Conservation (phyloP, 2,888 invertebrate species). For the Cryptocephalus primarius region DNA sequence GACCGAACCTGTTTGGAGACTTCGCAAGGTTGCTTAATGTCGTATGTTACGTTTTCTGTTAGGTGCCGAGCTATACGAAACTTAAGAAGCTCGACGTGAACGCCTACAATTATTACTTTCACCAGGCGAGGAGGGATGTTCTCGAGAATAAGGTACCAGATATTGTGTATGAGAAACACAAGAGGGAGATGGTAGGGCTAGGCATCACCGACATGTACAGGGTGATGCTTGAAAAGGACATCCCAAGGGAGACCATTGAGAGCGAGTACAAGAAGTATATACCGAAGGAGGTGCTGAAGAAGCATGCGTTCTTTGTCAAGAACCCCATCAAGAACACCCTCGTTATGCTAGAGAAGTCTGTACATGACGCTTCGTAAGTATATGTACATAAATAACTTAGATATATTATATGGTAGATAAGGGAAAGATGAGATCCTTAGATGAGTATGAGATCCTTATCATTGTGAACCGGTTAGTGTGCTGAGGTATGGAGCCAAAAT, state of each 20-base stretch:
- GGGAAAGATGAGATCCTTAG: too few species aligned
- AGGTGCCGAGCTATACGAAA: constrained; percentile 47
- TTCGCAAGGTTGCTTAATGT: too few species aligned
- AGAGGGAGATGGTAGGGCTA: constrained; percentile 68
- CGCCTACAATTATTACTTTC: constrained; percentile 77
- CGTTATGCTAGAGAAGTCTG: constrained; percentile 42
- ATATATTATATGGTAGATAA: background rate
- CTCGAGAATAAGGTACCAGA: constrained; percentile 69
- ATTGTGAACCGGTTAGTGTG: too few species aligned
- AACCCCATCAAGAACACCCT: constrained; percentile 62
- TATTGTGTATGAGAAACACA: constrained; percentile 65
- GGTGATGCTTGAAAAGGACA: constrained; percentile 64
- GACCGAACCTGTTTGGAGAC: too few species aligned
- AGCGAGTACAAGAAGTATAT: constrained; percentile 74
- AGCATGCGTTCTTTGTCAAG: constrained; percentile 65
- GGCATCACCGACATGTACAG: constrained; percentile 83
- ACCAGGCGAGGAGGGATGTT: constrained; percentile 74
- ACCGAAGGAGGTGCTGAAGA: constrained; percentile 65
- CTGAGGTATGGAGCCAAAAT: too few species aligned
- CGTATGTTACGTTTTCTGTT: too few species aligned
- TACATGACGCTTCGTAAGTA: constrained; percentile 51
- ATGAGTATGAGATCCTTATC: too few species aligned
- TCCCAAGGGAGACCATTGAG: constrained; percentile 55
- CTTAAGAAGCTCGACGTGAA: constrained; percentile 57
- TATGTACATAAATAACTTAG: background rate